Evolutionary conservation across 1,140 invertebrate genomes (phyloP).

Genomic region (Nymphalis io): DNA sequence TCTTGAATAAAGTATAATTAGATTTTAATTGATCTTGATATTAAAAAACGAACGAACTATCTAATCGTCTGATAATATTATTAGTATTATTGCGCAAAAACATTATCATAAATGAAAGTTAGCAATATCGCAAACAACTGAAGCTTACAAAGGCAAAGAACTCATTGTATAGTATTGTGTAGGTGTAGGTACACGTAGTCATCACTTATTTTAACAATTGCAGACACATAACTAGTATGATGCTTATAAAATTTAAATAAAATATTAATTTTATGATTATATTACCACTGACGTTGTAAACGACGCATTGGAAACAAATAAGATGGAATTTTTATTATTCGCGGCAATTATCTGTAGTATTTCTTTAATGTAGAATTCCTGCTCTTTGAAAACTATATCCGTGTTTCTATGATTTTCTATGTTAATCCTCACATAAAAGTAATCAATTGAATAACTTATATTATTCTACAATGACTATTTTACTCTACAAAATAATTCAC

Average conservation of each 20-base stretch:
- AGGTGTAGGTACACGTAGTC: not conserved
- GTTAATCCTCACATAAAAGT: not conserved
- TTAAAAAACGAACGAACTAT: too few relatives aligned
- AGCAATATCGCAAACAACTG: too few relatives aligned
- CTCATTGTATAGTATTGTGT: too few relatives aligned
- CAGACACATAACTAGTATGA: not conserved
- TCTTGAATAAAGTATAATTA: too few relatives aligned
- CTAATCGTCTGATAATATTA: too few relatives aligned
- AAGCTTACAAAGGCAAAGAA: too few relatives aligned
- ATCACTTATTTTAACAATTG: not conserved
- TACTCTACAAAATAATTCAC: too few relatives aligned
- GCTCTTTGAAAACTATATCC: not conserved
- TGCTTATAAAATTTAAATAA: conserved; percentile 15
- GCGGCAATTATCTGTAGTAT: not conserved
- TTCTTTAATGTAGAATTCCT: conserved; percentile 12
- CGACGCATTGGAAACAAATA: conserved; percentile 20
- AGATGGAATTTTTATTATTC: conserved; percentile 19
- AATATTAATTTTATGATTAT: conserved; percentile 20
- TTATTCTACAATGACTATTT: too few relatives aligned
- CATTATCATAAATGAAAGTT: too few relatives aligned
- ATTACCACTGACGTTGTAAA: conserved; percentile 5
- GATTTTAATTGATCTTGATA: too few relatives aligned
- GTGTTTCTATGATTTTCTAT: not conserved
- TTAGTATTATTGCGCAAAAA: too few relatives aligned
- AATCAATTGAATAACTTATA: not conserved